Evolutionary conservation across 2,797 vertebrate genomes (phyloP), one percentile per base, ranked within the genome.

Genomic region (Limosa lapponica): DNA sequence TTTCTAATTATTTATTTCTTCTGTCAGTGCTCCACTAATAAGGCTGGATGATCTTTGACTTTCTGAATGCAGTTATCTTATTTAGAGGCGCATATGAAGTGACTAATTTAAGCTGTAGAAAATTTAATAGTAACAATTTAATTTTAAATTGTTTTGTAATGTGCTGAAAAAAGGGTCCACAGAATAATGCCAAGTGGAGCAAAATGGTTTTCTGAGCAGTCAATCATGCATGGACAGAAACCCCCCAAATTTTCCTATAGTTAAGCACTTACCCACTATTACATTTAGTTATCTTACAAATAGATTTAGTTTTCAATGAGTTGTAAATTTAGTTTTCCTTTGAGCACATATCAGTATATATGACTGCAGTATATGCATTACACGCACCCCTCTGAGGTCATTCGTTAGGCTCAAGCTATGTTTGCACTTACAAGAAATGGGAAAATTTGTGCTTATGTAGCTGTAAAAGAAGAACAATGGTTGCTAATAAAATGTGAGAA

Each of bases 331-430:
- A 19, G 3, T 17, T 59, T 65, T 34, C 27, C 24, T 62, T 15
- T 54, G 30, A 90, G 57, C 23, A 34, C 22, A 0, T 12, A 11
- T 48, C 8, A 18, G 23, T 82, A 34, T 27, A 13, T 28, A 2
- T 20, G 43, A 14, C n/a, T 11, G 2, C 4, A 10, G 5, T 13
- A 13, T 3, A 28, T 16, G 48, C 16, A 27, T 3, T 13, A 10
- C 0, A 0, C n/a, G 22, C 32, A 36, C 43, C 28, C 2, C 30
- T 55, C 51, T 25, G 1, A 37, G 41, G 24, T 39, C 8, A 13
- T 57, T 73, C n/a, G 1, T 49, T 57, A 86, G 49, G 19, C 30
- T 44, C 44, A 13, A 73, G 16, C n/a, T 62, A 3, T 2, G 0
- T 18, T 28, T 58, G 34, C 7, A 2, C 22, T 75, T 17, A n/a